These are phyloP conservation scores for Paralichthys olivaceus DNA, from an alignment of 2,113 vertebrate species.

Conservation along the genomic window DNA sequence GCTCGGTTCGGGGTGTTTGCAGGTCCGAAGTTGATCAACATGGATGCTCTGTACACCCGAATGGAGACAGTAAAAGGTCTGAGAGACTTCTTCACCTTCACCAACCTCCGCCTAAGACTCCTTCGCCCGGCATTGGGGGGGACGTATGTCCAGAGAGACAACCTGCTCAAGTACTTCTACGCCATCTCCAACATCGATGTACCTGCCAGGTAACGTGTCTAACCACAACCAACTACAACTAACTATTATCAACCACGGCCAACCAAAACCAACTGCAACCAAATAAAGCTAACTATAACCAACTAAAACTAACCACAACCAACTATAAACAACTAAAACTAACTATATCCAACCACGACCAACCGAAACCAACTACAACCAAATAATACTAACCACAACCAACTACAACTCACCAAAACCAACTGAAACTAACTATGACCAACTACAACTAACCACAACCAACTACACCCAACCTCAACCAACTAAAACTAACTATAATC, in stretches of 20 bases:
- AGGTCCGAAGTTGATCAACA: slow-evolving; percentile 92
- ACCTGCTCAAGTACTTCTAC: slow-evolving; percentile 96
- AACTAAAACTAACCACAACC: no score
- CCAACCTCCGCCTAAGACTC: slow-evolving; percentile 93
- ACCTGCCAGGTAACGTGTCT: slow-evolving; percentile 87
- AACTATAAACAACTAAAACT: no score
- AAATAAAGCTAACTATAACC: no score
- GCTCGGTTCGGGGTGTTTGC: slow-evolving; percentile 95
- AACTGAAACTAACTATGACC: no score
- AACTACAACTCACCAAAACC: no score
- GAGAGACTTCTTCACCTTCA: slow-evolving; percentile 97
- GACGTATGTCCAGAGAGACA: slow-evolving; percentile 92
- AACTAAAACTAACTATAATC: no score
- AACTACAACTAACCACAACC: background rate
- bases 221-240: background rate
- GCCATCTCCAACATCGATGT: slow-evolving; percentile 96
- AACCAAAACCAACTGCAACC: background rate
- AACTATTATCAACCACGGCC: no score
- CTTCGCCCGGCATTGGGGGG: slow-evolving; percentile 93
- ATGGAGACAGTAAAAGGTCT: slow-evolving; percentile 96
- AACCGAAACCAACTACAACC: no score
- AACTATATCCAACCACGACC: no score
- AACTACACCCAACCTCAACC: no score
- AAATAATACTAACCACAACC: no score
- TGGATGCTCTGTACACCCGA: slow-evolving; percentile 93